Base-by-base conservation (phyloP, 2,113 vertebrate species). In the Suncus etruscus region DNA sequence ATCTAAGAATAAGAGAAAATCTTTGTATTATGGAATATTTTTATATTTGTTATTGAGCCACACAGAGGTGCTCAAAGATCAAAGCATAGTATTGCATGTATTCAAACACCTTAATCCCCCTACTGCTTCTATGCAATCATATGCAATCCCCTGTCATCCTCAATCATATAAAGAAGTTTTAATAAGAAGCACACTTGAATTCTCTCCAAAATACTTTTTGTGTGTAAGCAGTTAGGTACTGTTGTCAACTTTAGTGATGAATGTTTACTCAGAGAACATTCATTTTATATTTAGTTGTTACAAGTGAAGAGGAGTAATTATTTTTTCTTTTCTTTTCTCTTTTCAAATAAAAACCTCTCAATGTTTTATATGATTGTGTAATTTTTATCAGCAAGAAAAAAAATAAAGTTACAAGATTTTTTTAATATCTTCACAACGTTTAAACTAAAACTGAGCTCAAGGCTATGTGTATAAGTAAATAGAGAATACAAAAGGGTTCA, bases 401-500 rank as follows among this genome's bases (percentile, higher is more conserved):
- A 97, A 98, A 98, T 98, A 98, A 98, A 98, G 98, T 98, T 98
- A 98, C 98, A 98, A 97, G 98, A 98, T 97, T 98, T 96, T 98
- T 98, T 97, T 98, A 97, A 97, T 98, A 98, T 97, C 97, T 98
- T 98, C 98, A 98, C 98, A 98, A 99, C 98, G 98, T 99, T 98
- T 98, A 95, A 98, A 99, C 98, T 98, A 98, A 98, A 98, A 98
- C 97, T 97, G 98, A 98, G 97, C 97, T 98, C 98, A 98, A 98
- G 98, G 98, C 99, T 99, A 98, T 97, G 96, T 98, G 97, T 98
- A 98, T 98, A 98, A 98, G 98, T 99, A 99, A 99, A 98, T 98
- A 98, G 99, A 98, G 98, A 99, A 99, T 97, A 98, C 98, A 98
- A 98, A 98, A 97, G 98, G 98, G 98, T 99, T 99, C 99, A 99